Evolutionary conservation across 1,140 invertebrate genomes (phyloP).

Genomic region (Globodera ellingtonae): DNA sequence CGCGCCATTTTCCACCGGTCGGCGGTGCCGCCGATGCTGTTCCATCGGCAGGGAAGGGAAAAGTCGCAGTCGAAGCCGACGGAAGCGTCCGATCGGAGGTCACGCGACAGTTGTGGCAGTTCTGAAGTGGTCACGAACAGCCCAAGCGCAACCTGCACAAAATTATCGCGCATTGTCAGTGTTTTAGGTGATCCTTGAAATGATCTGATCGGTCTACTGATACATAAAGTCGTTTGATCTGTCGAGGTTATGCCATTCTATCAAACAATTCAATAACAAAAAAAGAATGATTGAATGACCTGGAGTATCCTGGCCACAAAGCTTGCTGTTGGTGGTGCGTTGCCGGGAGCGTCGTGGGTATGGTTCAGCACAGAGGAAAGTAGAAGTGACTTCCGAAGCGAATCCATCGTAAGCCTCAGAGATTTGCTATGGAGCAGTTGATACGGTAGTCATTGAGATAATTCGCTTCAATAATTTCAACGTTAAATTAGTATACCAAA

Average conservation of each 20-base stretch:
- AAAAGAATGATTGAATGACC: constrained; percentile 28
- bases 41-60: constrained; percentile 55
- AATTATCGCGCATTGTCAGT: constrained; percentile 8
- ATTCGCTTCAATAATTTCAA: background rate
- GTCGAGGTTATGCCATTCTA: background rate
- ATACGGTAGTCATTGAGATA: background rate
- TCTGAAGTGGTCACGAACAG: constrained; percentile 62
- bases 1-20: constrained; percentile 58
- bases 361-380: background rate
- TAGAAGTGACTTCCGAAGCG: background rate
- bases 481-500: background rate
- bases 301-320: constrained; percentile 54
- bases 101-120: constrained; percentile 47
- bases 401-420: background rate
- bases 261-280: background rate
- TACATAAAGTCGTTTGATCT: background rate
- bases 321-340: constrained; percentile 33
- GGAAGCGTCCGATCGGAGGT: constrained; percentile 25
- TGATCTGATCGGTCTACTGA: background rate
- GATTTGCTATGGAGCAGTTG: background rate
- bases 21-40: constrained; percentile 38
- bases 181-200: background rate
- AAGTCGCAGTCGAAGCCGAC: constrained; percentile 58
- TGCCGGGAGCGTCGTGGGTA: background rate
- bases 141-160: constrained; percentile 53